Evolutionary conservation across 1,140 invertebrate genomes (phyloP).

Genomic region (Dendroctonus ponderosae): DNA sequence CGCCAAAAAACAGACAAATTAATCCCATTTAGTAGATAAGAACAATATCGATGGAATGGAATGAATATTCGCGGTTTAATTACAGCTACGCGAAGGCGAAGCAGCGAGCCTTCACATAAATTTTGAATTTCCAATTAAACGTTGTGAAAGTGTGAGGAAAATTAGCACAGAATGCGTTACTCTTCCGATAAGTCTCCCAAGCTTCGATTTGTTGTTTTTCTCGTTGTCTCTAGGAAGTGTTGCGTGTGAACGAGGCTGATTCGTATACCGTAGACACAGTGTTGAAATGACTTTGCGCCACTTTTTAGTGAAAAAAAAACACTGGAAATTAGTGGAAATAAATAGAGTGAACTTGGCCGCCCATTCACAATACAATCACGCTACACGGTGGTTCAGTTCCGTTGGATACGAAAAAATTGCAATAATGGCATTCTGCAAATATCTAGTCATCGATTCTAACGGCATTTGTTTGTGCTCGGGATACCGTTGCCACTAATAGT

Average conservation of each 20-base stretch:
- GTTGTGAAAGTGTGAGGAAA: slow-evolving; percentile 2
- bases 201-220: neutral
- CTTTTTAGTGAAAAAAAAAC: neutral
- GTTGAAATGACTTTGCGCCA: too few species aligned
- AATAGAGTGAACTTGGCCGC: too few species aligned
- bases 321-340: too few species aligned
- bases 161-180: neutral
- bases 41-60: too few species aligned
- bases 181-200: neutral
- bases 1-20: too few species aligned
- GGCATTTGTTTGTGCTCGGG: neutral
- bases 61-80: too few species aligned
- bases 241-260: slow-evolving; percentile 1
- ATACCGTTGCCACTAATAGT: neutral
- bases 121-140: slow-evolving; percentile 1
- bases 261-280: neutral
- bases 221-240: neutral
- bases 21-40: too few species aligned
- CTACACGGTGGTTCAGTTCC: too few species aligned
- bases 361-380: too few species aligned
- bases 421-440: slow-evolving; percentile 12
- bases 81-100: too few species aligned
- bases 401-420: neutral
- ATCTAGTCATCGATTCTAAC: slow-evolving; percentile 7
- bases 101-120: neutral